Evolutionary conservation across 1,140 invertebrate genomes (phyloP).

Genomic region (Ceratosolen fusciceps): DNA sequence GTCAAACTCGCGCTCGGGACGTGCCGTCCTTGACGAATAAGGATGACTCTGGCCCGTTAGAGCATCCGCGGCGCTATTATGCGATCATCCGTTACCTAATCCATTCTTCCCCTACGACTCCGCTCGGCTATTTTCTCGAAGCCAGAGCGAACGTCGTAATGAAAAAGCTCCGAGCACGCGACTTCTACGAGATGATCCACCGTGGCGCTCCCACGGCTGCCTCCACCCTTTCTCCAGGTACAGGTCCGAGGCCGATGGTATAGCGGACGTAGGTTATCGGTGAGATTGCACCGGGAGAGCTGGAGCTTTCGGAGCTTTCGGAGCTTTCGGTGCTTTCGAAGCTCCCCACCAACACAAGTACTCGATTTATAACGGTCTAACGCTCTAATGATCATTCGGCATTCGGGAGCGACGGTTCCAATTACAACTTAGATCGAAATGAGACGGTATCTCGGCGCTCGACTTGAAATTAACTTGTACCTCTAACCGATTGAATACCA

Average conservation of each 20-base stretch:
- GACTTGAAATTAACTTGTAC: not conserved
- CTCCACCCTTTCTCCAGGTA: too few species aligned
- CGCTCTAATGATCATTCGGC: not conserved
- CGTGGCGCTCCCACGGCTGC: not conserved
- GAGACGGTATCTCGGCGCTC: not conserved
- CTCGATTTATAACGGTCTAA: not conserved
- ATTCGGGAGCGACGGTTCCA: not conserved
- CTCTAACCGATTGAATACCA: not conserved
- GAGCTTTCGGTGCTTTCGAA: too few species aligned
- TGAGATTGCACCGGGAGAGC: too few species aligned
- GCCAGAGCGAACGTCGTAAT: too few species aligned
- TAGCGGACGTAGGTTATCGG: too few species aligned
- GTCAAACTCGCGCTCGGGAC: not conserved
- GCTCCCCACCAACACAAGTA: too few species aligned
- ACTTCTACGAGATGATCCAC: slow-evolving; percentile 8
- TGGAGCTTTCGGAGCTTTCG: too few species aligned
- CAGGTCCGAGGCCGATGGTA: too few species aligned
- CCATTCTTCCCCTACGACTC: too few species aligned
- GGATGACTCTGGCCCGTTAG: not conserved
- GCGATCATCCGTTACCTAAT: too few species aligned
- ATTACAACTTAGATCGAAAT: not conserved
- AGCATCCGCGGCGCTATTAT: too few species aligned
- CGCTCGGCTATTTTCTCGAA: too few species aligned
- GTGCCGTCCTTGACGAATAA: not conserved
- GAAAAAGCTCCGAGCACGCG: not conserved